These are phyloP conservation scores for Cephalopterus ornatus DNA, from an alignment of 2,113 vertebrate species.

Conservation along the genomic window DNA sequence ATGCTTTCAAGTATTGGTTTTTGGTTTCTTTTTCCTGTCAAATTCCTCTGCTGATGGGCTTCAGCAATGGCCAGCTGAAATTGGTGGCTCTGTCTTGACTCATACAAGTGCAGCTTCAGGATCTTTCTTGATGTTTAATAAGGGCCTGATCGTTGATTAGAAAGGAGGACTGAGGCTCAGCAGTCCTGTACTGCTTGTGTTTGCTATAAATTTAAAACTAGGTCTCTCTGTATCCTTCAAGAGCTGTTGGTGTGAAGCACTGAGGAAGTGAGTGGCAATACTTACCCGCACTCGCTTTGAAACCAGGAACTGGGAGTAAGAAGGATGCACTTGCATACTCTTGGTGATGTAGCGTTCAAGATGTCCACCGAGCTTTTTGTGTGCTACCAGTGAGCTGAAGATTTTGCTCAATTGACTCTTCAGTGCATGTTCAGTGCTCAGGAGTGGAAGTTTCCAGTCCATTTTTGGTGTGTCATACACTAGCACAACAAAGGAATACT, in stretches of 20 bases:
- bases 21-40: accelerated
- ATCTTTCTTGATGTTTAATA: neutral
- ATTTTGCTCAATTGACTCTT: neutral
- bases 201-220: neutral
- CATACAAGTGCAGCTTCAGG: neutral
- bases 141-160: neutral
- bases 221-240: neutral
- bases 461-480: neutral
- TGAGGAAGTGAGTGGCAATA: neutral
- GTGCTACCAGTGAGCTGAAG: neutral
- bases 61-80: neutral
- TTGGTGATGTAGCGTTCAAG: neutral
- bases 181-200: neutral
- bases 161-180: neutral
- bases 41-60: neutral
- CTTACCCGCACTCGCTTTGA: accelerated
- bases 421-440: neutral
- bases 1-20: neutral
- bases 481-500: neutral
- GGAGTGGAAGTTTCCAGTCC: neutral
- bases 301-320: neutral
- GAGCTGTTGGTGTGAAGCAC: neutral
- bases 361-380: neutral
- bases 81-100: neutral
- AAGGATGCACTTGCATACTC: neutral